Evolutionary conservation across 1,140 invertebrate genomes (phyloP).

Genomic region (Charaxes varanes): DNA sequence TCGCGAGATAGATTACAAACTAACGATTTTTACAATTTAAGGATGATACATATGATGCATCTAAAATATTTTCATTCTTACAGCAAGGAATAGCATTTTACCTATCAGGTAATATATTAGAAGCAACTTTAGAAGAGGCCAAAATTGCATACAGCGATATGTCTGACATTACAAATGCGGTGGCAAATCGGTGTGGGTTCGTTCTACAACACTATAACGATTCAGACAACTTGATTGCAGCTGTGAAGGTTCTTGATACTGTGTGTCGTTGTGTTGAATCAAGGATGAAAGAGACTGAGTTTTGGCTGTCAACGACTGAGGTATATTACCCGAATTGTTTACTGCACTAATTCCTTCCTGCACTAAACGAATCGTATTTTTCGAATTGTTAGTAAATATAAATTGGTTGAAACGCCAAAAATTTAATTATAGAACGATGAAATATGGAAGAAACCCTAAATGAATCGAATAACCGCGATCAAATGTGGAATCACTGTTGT

Average conservation of each 20-base stretch:
- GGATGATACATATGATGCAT: not conserved
- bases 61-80: not conserved
- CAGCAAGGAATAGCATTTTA: conserved; percentile 29
- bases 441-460: too few relatives aligned
- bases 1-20: too few relatives aligned
- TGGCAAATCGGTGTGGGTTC: conserved; percentile 25
- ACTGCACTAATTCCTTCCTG: conserved; percentile 3
- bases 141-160: conserved; percentile 18
- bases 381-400: too few relatives aligned
- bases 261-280: conserved; percentile 22
- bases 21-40: not conserved
- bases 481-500: too few relatives aligned
- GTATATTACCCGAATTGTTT: conserved; percentile 6
- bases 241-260: conserved; percentile 22
- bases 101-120: conserved; percentile 29
- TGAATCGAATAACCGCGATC: too few relatives aligned
- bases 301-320: conserved; percentile 21
- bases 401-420: too few relatives aligned
- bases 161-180: conserved; percentile 24
- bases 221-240: conserved; percentile 9
- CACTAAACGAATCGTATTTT: too few relatives aligned
- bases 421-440: too few relatives aligned
- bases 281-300: conserved; percentile 7
- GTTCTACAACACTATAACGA: conserved; percentile 19
- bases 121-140: conserved; percentile 15